Base-by-base conservation (phyloP, 2,888 invertebrate genomes). In the Onchidella celtica region DNA sequence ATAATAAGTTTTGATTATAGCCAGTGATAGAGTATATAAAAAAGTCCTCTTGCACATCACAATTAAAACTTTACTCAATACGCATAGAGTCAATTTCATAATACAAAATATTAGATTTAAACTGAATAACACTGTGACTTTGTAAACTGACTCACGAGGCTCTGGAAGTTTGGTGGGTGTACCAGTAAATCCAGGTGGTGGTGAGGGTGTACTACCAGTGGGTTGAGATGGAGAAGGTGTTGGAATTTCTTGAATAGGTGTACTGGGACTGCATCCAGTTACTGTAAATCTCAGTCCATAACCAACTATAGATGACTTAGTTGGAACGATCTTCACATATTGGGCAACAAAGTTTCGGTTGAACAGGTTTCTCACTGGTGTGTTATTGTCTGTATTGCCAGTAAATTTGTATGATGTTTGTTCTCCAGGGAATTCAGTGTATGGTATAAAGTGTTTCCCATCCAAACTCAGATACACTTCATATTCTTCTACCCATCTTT, bases 311-410 rank as follows among this genome's bases (percentile, higher is more conserved):
- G 86, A 82, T 78, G 86, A 85, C 1, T 79, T 80, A 3, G 85
- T 73, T 1, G 89, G 89, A 65, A 88, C 86, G 32, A 90, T 83
- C 32, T 89, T 85, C 38, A 90, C 85, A 72, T 86, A 88, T 75
- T 86, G 88, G 1, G 89, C 87, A 14, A 88, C 85, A 59, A 90
- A 81, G 82, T 90, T 88, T 32, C 90, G 86, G 83, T 89, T 89
- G 81, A 90, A 90, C 21, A 89, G 82, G 32, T 87, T 87, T 57
- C 88, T 86, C 0, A 87, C 85, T 1, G 87, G 86, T 9, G 87
- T 86, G 57, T 66, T 75, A 32, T 78, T 82, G 70, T 90, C 88
- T 0, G 75, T 82, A 82, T 90, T 90, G 4, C 85, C 90, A 17
- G 65, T 82, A 81, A 89, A 90, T 1, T 83, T 55, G 32, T 85